Conservation (phyloP, 2,888 invertebrate species). For the Melolontha melolontha region DNA sequence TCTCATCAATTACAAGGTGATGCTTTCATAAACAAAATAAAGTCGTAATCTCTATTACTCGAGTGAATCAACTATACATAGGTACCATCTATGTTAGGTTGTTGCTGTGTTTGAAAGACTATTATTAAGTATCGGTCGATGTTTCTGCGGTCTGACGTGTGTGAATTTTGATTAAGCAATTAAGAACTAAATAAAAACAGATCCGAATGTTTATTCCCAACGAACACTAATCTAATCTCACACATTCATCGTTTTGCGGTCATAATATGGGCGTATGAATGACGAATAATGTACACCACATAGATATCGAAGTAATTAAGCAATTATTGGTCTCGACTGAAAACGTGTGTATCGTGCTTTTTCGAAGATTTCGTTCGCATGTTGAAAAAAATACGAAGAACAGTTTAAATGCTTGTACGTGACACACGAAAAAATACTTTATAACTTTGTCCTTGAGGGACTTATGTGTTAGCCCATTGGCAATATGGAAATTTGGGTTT, state of each 20-base stretch:
- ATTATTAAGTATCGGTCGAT: conserved; percentile 14
- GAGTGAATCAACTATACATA: conserved; percentile 17
- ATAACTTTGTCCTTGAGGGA: not conserved
- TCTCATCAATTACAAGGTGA: not conserved
- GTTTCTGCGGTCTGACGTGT: conserved; percentile 11
- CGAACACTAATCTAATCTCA: conserved; percentile 1
- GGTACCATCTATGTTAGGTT: not conserved
- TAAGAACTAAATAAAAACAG: not conserved
- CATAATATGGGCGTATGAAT: conserved; percentile 6
- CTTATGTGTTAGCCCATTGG: not conserved
- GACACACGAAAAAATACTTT: not conserved
- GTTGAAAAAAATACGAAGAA: not conserved
- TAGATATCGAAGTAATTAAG: conserved; percentile 23
- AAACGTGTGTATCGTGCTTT: conserved; percentile 7
- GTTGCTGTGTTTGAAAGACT: not conserved
- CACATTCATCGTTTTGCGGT: not conserved
- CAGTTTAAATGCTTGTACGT: not conserved
- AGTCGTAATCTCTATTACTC: conserved; percentile 20
- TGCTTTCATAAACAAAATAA: not conserved
- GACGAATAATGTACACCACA: conserved; percentile 1
- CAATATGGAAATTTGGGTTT: not conserved
- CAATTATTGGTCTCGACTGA: conserved; percentile 17
- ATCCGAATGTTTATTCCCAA: not conserved
- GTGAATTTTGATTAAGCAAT: conserved; percentile 33
- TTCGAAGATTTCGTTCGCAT: not conserved